Base-by-base conservation (phyloP, 2,113 vertebrate species). In the Oenanthe melanoleuca region DNA sequence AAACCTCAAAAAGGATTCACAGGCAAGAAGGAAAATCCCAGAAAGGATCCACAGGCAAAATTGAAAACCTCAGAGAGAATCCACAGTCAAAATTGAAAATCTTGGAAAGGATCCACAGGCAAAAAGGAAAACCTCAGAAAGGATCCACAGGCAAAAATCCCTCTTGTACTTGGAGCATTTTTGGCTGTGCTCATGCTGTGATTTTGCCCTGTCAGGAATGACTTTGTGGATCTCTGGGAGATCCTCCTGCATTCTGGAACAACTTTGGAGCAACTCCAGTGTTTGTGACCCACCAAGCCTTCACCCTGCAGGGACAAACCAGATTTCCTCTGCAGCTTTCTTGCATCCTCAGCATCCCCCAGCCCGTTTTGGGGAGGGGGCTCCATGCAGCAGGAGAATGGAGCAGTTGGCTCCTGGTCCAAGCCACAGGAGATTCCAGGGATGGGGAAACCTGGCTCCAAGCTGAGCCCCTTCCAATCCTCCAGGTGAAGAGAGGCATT, bases 181-280 rank as follows among this genome's bases (percentile, higher is more conserved):
- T 70, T 89, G 55, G 37, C 77, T 37, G 42, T 0, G 1, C 12
- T 29, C n/a, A 12, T 0, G 1, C 42, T 40, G 40, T 31, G 81
- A 40, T 63, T 70, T 44, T 0, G 0, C 31, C 45, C 23, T 12
- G 8, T 9, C 73, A 26, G 60, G 74, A 66, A 16, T 26, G 34
- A 21, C 24, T 82, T 57, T 40, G 26, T 34, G 55, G 17, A 57
- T 73, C 40, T 40, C 49, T 55, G 52, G 28, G 33, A 85, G 33
- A 52, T 33, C 33, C 55, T 60, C 4, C 8, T 34, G 34, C 18
- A 12, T 10, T 73, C 33, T 19, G 38, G 24, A 84, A 56, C 40
- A 57, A 23, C 67, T 47, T 50, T 33, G n/a, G 61, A 79, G 63
- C 34, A 50, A 4, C 11, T 11, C 17, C 53, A 14, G 45, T 0